phyloP scores from a whole-genome alignment of 2,888 invertebrate species.

The Corythucha ciliata region DNA sequence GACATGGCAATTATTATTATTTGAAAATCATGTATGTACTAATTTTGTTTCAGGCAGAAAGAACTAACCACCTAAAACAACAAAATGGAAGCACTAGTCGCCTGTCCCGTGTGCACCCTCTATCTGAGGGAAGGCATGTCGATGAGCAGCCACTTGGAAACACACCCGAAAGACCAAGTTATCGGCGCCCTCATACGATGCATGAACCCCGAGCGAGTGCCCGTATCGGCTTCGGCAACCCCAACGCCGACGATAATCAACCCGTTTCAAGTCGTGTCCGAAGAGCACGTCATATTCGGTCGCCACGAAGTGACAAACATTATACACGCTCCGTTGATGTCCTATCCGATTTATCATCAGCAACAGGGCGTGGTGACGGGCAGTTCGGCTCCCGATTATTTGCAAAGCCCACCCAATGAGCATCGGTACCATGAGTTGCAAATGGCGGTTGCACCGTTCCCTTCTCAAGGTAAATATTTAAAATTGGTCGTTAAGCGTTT shows the following conservation, averaged over 20 bases:
- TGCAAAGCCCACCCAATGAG: too few species aligned
- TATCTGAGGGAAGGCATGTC: constrained; percentile 74
- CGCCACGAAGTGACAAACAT: constrained; percentile 27
- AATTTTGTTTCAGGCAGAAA: too few species aligned
- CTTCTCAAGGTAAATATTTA: too few species aligned
- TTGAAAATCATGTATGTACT: too few species aligned
- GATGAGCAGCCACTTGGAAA: constrained; percentile 68
- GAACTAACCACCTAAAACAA: too few species aligned
- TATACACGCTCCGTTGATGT: constrained; percentile 26
- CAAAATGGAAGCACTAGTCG: constrained; percentile 39
- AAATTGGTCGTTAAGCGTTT: too few species aligned
- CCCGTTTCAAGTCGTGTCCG: constrained; percentile 31
- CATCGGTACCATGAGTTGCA: too few species aligned
- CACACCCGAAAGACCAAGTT: constrained; percentile 80
- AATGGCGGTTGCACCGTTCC: too few species aligned
- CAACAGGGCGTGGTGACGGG: constrained; percentile 18
- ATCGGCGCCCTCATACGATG: constrained; percentile 59
- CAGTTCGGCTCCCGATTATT: too few species aligned
- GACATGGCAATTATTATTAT: too few species aligned
- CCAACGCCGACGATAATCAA: constrained; percentile 29
- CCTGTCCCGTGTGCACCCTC: constrained; percentile 76
- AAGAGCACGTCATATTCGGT: constrained; percentile 26
- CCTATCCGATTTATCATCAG: constrained; percentile 26
- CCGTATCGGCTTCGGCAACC: constrained; percentile 2
- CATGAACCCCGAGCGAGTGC: constrained; percentile 12